Conservation (phyloP, 2,113 vertebrate genomes). For the Brachypodius melanocephalos region DNA sequence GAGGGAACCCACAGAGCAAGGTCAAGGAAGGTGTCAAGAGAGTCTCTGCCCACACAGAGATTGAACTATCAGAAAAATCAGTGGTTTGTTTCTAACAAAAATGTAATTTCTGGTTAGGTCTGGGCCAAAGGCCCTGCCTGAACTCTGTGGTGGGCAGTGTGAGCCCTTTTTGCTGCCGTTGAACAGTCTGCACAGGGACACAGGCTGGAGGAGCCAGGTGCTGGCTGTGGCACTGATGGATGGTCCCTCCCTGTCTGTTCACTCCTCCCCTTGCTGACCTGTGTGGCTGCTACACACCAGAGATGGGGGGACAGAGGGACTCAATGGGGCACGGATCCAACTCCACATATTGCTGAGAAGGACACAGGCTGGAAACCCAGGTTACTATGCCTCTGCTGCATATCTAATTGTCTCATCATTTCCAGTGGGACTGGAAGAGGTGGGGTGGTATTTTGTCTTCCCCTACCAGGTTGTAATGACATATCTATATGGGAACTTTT, state of each 20-base stretch:
- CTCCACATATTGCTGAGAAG: not conserved
- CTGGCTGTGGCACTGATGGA: fast-evolving
- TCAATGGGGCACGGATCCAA: not conserved
- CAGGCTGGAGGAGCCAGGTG: fast-evolving
- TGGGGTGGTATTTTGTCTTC: not conserved
- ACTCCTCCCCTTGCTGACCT: not conserved
- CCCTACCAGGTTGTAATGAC: not conserved
- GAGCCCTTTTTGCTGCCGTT: not conserved
- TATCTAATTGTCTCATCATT: not conserved
- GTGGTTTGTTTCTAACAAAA: not conserved
- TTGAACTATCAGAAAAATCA: not conserved
- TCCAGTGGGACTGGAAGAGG: not conserved
- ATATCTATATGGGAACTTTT: not conserved
- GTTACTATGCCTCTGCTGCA: not conserved
- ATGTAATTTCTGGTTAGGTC: not conserved
- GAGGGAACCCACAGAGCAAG: not conserved
- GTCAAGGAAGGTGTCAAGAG: not conserved
- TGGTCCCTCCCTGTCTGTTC: not conserved
- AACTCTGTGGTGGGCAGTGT: not conserved
- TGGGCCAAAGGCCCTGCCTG: not conserved
- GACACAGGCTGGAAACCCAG: not conserved
- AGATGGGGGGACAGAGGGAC: not conserved
- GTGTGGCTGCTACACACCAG: fast-evolving
- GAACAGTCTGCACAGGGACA: not conserved
- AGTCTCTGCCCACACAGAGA: not conserved